Conservation (phyloP, 2,797 vertebrate species). For the Dromococcyx pavoninus region DNA sequence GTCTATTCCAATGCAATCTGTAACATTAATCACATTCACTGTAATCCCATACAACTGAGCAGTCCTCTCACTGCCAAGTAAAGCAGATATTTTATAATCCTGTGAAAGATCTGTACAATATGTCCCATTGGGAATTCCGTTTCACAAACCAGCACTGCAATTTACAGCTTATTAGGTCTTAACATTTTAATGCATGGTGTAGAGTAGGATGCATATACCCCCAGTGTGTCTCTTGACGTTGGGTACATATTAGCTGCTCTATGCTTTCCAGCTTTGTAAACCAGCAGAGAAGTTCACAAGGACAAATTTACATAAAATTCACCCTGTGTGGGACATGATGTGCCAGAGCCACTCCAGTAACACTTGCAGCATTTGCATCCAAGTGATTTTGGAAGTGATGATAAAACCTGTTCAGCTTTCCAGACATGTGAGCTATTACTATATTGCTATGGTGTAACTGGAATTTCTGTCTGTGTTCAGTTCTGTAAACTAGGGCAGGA, state of each 20-base stretch:
- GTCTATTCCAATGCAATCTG: conserved; percentile 10
- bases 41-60: background rate
- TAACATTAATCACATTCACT: background rate
- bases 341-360: background rate
- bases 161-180: conserved; percentile 17
- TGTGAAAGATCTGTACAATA: background rate
- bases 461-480: background rate
- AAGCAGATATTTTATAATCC: background rate
- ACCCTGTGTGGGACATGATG: background rate
- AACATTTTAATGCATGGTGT: background rate
- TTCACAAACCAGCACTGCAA: background rate
- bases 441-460: rapidly evolving
- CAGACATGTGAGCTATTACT: background rate
- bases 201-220: background rate
- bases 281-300: background rate
- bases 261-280: background rate
- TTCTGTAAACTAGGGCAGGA: background rate
- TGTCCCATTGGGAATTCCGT: background rate
- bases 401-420: background rate
- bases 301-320: background rate
- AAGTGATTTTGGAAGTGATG: background rate
- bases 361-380: background rate
- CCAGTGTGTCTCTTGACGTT: background rate
- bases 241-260: background rate
- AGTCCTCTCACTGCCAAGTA: background rate